phyloP scores from a whole-genome alignment of 2,888 invertebrate species.

The Hipparchia semele region DNA sequence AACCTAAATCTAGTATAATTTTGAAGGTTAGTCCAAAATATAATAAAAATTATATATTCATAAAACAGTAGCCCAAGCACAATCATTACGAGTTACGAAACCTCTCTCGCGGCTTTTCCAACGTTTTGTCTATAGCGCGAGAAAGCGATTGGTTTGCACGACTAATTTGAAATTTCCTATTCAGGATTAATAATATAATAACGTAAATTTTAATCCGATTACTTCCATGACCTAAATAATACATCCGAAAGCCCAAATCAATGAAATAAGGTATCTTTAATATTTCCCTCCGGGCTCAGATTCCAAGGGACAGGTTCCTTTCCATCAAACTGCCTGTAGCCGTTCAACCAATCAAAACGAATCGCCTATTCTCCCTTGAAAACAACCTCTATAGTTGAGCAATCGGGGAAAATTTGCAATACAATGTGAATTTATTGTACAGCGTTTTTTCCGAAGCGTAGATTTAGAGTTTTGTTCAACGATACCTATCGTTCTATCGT shows the following conservation, averaged over 20 bases:
- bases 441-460: conserved; percentile 17
- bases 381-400: conserved; percentile 45
- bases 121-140: too few species aligned
- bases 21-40: too few species aligned
- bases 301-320: conserved; percentile 36
- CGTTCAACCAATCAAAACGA: conserved; percentile 58
- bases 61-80: too few species aligned
- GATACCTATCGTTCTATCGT: neutral
- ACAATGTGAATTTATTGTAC: conserved; percentile 35
- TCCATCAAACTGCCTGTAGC: conserved; percentile 37
- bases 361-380: conserved; percentile 51
- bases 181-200: neutral
- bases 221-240: conserved; percentile 18
- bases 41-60: too few species aligned
- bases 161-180: too few species aligned
- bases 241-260: conserved; percentile 27
- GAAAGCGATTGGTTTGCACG: too few species aligned
- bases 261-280: conserved; percentile 33
- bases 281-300: conserved; percentile 36
- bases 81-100: too few species aligned
- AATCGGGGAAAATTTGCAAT: conserved; percentile 43
- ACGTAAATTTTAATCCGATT: conserved; percentile 8
- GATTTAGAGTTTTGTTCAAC: conserved; percentile 9
- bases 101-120: too few species aligned
- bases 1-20: too few species aligned